Base-by-base conservation (phyloP, 2,888 invertebrate genomes). In the Thera obeliscata region DNA sequence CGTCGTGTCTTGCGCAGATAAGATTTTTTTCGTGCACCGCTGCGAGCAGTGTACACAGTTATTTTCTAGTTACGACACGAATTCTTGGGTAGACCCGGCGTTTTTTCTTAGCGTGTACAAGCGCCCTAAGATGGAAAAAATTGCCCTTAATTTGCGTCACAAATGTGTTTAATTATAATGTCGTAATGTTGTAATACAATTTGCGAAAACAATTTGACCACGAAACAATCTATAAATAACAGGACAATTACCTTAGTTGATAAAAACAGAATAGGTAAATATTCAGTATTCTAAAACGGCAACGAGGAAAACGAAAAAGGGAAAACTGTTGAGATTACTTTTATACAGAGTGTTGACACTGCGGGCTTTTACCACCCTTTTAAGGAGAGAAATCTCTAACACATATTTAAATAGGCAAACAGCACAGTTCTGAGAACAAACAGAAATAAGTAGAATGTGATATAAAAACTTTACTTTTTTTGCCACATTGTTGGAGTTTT, bases 351-450 rank as follows among this genome's bases (percentile, higher is more conserved):
- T 90, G 86, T 93, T 92, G 90, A 91, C 90, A 89, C 87, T 89
- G 87, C 81, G 87, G 81, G 91, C 93, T 93, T 91, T 93, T 93
- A 93, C 89, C 91, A 85, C 88, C 89, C 91, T 87, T 90, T 88
- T 88, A 87, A 80, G 87, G 87, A 90, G 86, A 85, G 86, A 90
- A 90, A 91, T 87, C 90, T 87, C 86, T 87, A 88, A 90, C 90
- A 91, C 88, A 89, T 89, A 93, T 92, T 93, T 93, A 91, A 91
- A 93, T 90, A 91, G 84, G 86, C 88, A 92, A 91, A 92, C 87
- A 90, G 87, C 86, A 88, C 81, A 82, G 79, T 77, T 70, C 78
- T 75, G 78, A 77, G 82, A 84, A 83, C 84, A 87, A 88, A 88
- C 79, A 87, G 79, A 86, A 86, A 82, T 80, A 69, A 65, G 56